Evolutionary conservation across 2,797 vertebrate species (phyloP).

Genomic region (Limosa lapponica): DNA sequence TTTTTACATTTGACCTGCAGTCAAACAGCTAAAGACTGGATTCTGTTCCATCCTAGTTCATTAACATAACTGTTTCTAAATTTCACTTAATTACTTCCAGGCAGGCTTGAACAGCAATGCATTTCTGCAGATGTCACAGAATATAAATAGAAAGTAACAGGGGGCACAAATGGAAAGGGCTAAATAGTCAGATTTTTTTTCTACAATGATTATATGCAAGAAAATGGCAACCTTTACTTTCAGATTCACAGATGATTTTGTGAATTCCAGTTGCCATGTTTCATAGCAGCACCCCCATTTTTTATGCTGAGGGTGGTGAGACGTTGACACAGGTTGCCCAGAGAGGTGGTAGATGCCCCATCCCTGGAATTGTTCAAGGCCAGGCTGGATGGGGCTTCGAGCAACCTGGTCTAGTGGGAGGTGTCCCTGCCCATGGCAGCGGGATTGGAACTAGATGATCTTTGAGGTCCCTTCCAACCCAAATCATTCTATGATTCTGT

Average conservation of each 20-base stretch:
- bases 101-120: constrained; percentile 21
- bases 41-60: not conserved
- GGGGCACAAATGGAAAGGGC: not conserved
- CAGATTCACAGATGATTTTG: not conserved
- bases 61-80: constrained; percentile 57
- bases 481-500: not conserved
- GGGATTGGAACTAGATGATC: not conserved
- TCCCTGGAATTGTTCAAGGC: not conserved
- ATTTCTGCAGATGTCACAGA: constrained; percentile 36
- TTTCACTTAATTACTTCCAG: constrained; percentile 57
- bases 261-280: not conserved
- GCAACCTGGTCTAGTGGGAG: not conserved
- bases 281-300: not conserved
- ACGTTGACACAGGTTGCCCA: not conserved
- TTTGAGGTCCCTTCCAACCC: no score
- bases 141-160: constrained; percentile 34
- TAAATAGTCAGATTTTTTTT: not conserved
- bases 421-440: not conserved
- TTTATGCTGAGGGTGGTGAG: not conserved
- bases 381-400: not conserved
- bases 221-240: not conserved
- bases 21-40: constrained; percentile 8
- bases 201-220: not conserved
- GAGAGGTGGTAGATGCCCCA: not conserved
- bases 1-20: not conserved